These are phyloP conservation scores for Scelioninae gen. 2 DNA, from an alignment of 2,888 invertebrate species.

Conservation along the genomic window DNA sequence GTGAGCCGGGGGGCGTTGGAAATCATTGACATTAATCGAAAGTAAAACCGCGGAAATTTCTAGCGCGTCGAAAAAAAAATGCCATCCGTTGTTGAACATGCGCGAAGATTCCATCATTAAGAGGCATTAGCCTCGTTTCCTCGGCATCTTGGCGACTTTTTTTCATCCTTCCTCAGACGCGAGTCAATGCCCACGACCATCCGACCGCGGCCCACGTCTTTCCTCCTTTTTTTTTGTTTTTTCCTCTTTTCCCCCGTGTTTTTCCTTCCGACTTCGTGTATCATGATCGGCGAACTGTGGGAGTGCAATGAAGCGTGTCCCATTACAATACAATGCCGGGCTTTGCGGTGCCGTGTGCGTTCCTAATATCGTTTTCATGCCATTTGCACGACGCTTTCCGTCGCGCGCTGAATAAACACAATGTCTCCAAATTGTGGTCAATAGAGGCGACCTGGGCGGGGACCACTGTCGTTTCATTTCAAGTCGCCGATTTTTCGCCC, in stretches of 20 bases:
- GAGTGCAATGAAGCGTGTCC: conserved; percentile 58
- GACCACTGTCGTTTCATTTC: conserved; percentile 16
- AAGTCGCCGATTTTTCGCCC: conserved; percentile 11
- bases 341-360: conserved; percentile 56
- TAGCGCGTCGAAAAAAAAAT: conserved; percentile 18
- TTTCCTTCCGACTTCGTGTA: conserved; percentile 50
- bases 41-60: conserved; percentile 25
- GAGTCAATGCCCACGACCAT: conserved; percentile 54
- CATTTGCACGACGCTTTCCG: conserved; percentile 52
- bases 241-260: too few species aligned
- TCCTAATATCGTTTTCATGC: conserved; percentile 58
- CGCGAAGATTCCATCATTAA: conserved; percentile 69
- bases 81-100: conserved; percentile 45
- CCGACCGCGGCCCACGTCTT: conserved; percentile 50
- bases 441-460: conserved; percentile 25
- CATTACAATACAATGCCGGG: conserved; percentile 59
- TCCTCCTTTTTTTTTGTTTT: conserved; percentile 36
- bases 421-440: conserved; percentile 52
- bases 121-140: conserved; percentile 66
- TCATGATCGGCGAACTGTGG: conserved; percentile 55
- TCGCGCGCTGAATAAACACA: conserved; percentile 46
- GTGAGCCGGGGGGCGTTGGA: too few species aligned
- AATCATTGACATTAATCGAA: conserved; percentile 24
- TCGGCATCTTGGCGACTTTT: conserved; percentile 42
- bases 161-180: conserved; percentile 45